Base-by-base conservation (phyloP, 1,140 invertebrate genomes). In the Drosophila pandora region DNA sequence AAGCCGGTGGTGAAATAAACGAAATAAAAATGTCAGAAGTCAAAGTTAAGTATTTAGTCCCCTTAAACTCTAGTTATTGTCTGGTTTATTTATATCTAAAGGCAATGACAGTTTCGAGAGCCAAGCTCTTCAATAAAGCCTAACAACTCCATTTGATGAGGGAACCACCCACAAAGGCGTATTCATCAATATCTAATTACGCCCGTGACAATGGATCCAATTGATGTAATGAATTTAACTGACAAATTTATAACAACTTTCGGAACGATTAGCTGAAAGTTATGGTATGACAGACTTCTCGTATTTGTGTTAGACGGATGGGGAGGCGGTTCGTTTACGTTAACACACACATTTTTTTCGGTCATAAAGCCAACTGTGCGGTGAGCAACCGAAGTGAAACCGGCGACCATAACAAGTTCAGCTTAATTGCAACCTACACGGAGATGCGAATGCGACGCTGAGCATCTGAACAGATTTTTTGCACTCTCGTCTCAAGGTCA, bases 351-450 rank as follows among this genome's bases (percentile, higher is more conserved):
- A 32, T 49, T 70, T 78, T 69, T 77, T 55, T 74, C 58, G 61
- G 68, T 74, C 74, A 70, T 87, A 81, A 85, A 82, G 49, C 48
- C 54, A 47, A 39, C 58, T 34, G 41, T 30, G 53, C 64, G 47
- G 71, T 74, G 72, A 67, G 48, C 70, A 60, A 56, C 69, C 52
- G 49, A 73, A 76, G 73, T 67, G 62, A 79, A 84, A 84, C 76
- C 81, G 76, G 68, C 72, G 63, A 76, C 72, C 75, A 76, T 71
- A 84, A 84, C 68, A 80, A 85, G 78, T 87, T 85, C 74, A 87
- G 77, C 61, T 87, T 87, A 87, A 87, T 87, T 87, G 70, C 82
- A 87, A 77, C 83, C 82, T 82, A 85, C 82, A 85, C 78, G 63
- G 54, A 68, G 59, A 45, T 28, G 47, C 55, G 50, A 30, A 37